Evolutionary conservation across 1,140 invertebrate genomes (phyloP).

Genomic region (Telenomus remus): DNA sequence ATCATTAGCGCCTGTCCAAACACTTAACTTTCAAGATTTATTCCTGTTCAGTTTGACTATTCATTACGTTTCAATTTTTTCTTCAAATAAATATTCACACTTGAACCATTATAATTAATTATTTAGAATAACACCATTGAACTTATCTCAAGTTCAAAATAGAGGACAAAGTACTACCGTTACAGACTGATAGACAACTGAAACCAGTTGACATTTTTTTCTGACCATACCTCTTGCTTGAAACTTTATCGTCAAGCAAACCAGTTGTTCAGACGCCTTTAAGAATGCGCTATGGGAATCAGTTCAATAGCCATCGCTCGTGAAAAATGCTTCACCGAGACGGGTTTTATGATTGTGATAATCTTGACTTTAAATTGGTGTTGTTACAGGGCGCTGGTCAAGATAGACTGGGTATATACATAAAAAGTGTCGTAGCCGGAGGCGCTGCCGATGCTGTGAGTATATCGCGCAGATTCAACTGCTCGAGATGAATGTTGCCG

Average conservation of each 20-base stretch:
- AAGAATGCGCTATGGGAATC: conserved; percentile 16
- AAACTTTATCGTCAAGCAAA: conserved; percentile 27
- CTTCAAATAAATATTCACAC: no score
- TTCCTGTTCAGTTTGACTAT: no score
- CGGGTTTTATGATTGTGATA: conserved; percentile 49
- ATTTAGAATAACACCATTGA: neutral
- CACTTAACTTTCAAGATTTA: neutral
- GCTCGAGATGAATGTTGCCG: conserved; percentile 5
- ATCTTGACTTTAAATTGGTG: conserved; percentile 46
- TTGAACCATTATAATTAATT: no score
- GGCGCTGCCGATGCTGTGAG: conserved; percentile 94
- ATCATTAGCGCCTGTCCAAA: neutral
- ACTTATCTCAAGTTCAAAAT: conserved; percentile 3
- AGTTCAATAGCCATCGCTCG: neutral
- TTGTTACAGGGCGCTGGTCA: conserved; percentile 87
- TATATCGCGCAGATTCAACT: conserved; percentile 46
- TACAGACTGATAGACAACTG: conserved; percentile 8
- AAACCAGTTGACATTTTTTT: conserved; percentile 42
- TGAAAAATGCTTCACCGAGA: conserved; percentile 6
- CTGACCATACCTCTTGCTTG: conserved; percentile 2
- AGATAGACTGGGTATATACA: conserved; percentile 95
- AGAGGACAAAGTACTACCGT: conserved; percentile 5
- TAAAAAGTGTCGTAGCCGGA: conserved; percentile 97
- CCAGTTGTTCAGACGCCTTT: conserved; percentile 24
- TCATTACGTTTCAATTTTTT: no score